A percentile compares a stretch with the other conserved stretches of the same genome.
These are phyloP conservation scores for Hystrix cristata DNA, from an alignment of 2,113 vertebrate genomes.

Conservation along the genomic window DNA sequence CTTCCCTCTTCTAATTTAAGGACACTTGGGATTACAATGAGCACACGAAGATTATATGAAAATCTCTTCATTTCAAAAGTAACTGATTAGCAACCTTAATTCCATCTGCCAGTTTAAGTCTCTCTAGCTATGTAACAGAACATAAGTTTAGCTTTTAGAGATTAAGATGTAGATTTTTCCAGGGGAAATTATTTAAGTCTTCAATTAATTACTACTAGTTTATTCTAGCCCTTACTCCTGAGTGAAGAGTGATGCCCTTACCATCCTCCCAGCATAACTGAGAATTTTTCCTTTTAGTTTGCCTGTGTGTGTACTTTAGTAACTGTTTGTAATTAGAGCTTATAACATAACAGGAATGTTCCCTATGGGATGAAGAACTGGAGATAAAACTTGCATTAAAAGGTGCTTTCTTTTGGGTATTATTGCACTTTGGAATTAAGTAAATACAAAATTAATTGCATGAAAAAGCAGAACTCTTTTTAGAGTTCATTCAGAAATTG, in stretches of 20 bases:
- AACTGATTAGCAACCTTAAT: neutral
- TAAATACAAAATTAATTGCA: conserved; percentile 3
- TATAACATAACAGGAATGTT: neutral
- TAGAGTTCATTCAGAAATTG: conserved; percentile 28
- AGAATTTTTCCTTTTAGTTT: neutral
- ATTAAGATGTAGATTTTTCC: neutral
- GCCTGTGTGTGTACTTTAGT: neutral
- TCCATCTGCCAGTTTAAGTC: neutral
- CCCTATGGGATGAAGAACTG: neutral
- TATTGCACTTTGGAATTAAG: neutral
- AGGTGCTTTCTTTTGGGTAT: neutral
- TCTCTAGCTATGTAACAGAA: neutral
- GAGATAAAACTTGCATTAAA: conserved; percentile 30
- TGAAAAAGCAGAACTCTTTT: neutral
- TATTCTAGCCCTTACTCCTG: neutral
- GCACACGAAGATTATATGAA: neutral
- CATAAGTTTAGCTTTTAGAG: neutral
- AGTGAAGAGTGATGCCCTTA: neutral
- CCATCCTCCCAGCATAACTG: neutral
- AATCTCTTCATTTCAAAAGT: neutral
- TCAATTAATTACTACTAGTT: neutral
- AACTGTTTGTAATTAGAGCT: neutral
- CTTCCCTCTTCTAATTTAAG: neutral
- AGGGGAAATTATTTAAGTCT: neutral
- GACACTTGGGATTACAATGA: neutral